phyloP scores from a whole-genome alignment of 2,888 invertebrate species.

The Bhutanitis thaidina region DNA sequence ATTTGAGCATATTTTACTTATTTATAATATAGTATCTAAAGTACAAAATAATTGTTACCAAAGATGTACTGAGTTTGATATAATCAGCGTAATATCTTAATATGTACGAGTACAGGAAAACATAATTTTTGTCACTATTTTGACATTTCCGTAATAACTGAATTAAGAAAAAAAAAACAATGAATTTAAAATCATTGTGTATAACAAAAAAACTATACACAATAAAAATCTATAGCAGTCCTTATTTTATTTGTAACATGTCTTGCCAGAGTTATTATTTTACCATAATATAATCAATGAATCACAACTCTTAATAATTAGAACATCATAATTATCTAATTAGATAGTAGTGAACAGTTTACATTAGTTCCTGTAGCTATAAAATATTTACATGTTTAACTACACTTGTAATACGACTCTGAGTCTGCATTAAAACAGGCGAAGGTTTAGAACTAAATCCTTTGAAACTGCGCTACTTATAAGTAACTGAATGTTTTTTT shows the following conservation, averaged over 20 bases:
- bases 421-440: too few species aligned
- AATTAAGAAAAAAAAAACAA: background rate
- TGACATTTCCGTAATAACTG: background rate
- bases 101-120: background rate
- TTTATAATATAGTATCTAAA: slow-evolving; percentile 23
- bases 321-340: too few species aligned
- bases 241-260: background rate
- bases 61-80: slow-evolving; percentile 32
- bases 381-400: too few species aligned
- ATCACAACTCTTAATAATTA: too few species aligned
- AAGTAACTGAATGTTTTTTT: too few species aligned
- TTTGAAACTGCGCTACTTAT: too few species aligned
- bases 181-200: background rate
- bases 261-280: background rate
- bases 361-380: too few species aligned
- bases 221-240: background rate
- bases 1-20: background rate
- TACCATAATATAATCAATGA: too few species aligned
- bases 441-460: too few species aligned
- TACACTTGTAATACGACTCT: too few species aligned
- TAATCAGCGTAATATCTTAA: slow-evolving; percentile 9
- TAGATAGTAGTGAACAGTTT: too few species aligned
- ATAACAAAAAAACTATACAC: background rate
- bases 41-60: slow-evolving; percentile 51
- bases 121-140: background rate